Conservation (phyloP, 2,888 invertebrate genomes). For the Tigriopus californicus region DNA sequence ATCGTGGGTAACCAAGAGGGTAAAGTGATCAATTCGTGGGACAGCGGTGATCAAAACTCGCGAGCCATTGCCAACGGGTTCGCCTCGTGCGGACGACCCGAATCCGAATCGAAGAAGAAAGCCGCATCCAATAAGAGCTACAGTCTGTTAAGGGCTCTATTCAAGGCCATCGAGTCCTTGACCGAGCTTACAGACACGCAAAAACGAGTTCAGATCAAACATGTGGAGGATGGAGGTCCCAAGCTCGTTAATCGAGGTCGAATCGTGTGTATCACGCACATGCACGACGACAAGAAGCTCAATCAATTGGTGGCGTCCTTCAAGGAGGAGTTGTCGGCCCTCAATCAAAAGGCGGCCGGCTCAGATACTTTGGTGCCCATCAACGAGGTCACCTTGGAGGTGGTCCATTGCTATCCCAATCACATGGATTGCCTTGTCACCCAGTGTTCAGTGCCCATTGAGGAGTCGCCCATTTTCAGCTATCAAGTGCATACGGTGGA, state of each 20-base stretch:
- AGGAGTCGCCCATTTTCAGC: neutral
- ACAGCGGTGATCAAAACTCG: neutral
- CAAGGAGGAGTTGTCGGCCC: neutral
- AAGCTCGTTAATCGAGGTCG: neutral
- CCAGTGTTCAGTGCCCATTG: neutral
- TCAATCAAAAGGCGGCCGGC: neutral
- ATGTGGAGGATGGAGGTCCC: neutral
- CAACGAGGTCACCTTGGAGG: neutral
- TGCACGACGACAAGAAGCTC: neutral
- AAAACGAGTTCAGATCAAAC: neutral
- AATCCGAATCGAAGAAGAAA: neutral
- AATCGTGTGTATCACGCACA: conserved; percentile 1
- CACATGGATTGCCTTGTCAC: neutral
- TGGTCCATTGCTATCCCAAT: neutral
- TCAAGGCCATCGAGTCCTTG: neutral
- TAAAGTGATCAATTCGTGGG: neutral
- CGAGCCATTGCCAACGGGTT: neutral
- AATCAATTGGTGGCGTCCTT: neutral
- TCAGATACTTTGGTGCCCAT: neutral
- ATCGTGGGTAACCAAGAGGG: conserved; percentile 58
- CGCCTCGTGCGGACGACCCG: conserved; percentile 2
- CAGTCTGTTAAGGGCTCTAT: neutral
- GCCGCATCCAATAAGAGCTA: neutral
- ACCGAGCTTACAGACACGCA: conserved; percentile 1
- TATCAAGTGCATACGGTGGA: conserved; percentile 25